phyloP scores from a whole-genome alignment of 2,888 invertebrate species.

The Deilephila porcellus region DNA sequence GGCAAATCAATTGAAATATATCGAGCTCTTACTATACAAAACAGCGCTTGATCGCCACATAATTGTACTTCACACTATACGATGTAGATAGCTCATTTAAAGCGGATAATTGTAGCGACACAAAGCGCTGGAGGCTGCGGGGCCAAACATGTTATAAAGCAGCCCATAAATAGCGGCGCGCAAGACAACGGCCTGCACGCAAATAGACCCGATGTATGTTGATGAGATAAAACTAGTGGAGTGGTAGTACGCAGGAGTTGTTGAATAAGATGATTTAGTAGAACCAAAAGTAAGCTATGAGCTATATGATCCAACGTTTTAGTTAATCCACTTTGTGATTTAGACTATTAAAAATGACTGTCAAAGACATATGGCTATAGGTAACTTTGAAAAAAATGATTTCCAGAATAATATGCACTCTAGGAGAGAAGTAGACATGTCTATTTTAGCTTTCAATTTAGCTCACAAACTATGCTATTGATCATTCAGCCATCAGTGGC shows the following conservation, averaged over 20 bases:
- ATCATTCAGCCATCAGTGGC: no score
- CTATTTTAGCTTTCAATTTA: no score
- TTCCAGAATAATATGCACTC: no score
- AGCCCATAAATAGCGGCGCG: background rate
- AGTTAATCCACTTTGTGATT: no score
- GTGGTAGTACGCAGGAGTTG: slow-evolving; percentile 43
- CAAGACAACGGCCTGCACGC: slow-evolving; percentile 45
- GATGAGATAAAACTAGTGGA: slow-evolving; percentile 41
- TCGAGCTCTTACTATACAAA: background rate
- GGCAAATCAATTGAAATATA: background rate
- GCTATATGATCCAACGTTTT: no score
- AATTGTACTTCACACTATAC: background rate
- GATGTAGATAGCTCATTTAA: slow-evolving; percentile 20
- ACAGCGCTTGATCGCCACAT: background rate
- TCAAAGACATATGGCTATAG: no score
- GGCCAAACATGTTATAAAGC: slow-evolving; percentile 25
- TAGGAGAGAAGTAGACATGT: no score
- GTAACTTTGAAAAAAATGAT: no score
- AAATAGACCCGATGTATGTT: slow-evolving; percentile 59
- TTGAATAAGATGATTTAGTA: no score
- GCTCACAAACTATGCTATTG: no score
- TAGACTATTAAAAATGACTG: no score
- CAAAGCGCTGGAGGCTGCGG: background rate
- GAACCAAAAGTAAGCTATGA: no score
- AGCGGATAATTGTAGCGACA: slow-evolving; percentile 16